Evolutionary conservation across 2,113 vertebrate genomes (phyloP).

Genomic region (Macrotis lagotis): DNA sequence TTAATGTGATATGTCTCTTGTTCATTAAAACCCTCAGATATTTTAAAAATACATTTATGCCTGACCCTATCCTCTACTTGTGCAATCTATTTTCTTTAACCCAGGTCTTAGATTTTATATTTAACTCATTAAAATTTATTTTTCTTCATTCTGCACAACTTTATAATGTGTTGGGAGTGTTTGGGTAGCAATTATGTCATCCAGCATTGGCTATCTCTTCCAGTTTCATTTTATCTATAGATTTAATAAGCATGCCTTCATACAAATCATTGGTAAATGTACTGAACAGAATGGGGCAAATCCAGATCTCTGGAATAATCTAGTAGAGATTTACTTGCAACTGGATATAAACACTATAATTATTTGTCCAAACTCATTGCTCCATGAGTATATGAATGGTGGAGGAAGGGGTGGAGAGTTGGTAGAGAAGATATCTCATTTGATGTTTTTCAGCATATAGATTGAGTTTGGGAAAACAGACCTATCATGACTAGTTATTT

Average conservation of each 20-base stretch:
- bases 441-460: background rate
- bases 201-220: background rate
- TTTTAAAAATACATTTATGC: background rate
- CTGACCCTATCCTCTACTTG: background rate
- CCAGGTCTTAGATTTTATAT: background rate
- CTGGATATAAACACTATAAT: background rate
- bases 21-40: background rate
- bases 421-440: background rate
- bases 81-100: background rate
- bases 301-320: background rate
- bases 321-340: background rate
- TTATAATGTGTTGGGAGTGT: background rate
- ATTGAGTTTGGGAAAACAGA: background rate
- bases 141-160: background rate
- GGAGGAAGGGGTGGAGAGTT: background rate
- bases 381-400: background rate
- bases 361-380: background rate
- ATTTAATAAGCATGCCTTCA: background rate
- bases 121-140: background rate
- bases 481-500: background rate
- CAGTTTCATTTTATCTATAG: background rate
- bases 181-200: background rate
- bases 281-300: background rate
- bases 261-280: background rate
- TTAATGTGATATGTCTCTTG: background rate